These are phyloP conservation scores for Magallana ariakensis DNA, from an alignment of 1,140 invertebrate species.

Conservation along the genomic window DNA sequence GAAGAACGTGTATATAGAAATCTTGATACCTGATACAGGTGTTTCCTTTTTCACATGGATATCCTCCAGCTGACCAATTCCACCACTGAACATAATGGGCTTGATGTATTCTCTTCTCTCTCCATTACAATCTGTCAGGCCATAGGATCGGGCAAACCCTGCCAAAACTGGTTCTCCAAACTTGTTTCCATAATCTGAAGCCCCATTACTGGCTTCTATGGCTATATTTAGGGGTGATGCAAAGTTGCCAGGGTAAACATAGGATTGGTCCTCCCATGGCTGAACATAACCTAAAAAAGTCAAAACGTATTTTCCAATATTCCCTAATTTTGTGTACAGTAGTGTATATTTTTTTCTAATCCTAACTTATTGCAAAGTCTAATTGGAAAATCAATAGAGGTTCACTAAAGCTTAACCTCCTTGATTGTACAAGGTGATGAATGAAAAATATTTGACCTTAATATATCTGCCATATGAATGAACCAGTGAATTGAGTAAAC, in stretches of 20 bases:
- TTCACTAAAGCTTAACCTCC: too few species aligned
- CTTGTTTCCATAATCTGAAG: constrained; percentile 99
- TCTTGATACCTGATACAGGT: constrained; percentile 84
- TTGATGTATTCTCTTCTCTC: constrained; percentile 96
- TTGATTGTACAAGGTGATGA: too few species aligned
- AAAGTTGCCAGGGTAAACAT: constrained; percentile 92
- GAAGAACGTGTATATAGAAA: too few species aligned
- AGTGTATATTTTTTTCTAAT: too few species aligned
- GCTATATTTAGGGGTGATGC: constrained; percentile 89
- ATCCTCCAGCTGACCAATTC: constrained; percentile 93
- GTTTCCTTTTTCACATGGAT: constrained; percentile 87
- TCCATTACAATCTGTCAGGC: constrained; percentile 84
- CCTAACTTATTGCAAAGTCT: too few species aligned
- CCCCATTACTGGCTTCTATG: constrained; percentile 97
- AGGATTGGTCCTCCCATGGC: constrained; percentile 91
- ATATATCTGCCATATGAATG: too few species aligned
- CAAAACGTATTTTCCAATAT: background rate
- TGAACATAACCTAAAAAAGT: constrained; percentile 85
- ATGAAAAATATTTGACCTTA: too few species aligned
- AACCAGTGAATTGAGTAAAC: too few species aligned
- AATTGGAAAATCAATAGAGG: too few species aligned
- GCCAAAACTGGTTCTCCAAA: constrained; percentile 97
- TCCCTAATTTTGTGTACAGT: too few species aligned
- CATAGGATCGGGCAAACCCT: constrained; percentile 96
- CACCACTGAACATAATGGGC: constrained; percentile 99